Evolutionary conservation across 2,797 vertebrate species (phyloP).

Genomic region (Sarcoramphus papa): DNA sequence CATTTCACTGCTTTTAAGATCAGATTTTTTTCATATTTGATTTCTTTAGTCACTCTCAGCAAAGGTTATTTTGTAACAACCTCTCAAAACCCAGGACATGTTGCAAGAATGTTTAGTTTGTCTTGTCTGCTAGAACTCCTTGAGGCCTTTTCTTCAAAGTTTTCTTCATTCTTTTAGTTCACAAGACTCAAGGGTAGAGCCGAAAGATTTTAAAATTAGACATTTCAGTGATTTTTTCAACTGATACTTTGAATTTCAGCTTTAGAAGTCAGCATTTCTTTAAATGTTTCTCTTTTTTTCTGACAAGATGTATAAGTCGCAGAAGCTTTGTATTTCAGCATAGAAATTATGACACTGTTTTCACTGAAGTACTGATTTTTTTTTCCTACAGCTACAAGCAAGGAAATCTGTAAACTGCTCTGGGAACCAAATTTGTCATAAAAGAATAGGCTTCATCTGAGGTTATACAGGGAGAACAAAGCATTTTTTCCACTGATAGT

Average conservation of each 20-base stretch:
- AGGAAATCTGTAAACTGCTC: background rate
- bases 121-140: slow-evolving; percentile 17
- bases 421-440: background rate
- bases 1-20: background rate
- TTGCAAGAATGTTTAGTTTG: slow-evolving; percentile 2
- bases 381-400: background rate
- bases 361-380: background rate
- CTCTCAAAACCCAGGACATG: background rate
- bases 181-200: background rate
- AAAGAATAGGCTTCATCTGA: background rate
- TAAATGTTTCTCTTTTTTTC: background rate
- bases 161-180: background rate
- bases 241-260: background rate
- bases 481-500: background rate
- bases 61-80: background rate
- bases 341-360: slow-evolving; percentile 1
- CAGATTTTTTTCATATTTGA: background rate
- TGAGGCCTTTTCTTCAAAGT: background rate
- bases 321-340: slow-evolving; percentile 20
- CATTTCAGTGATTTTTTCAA: background rate
- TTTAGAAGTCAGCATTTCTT: background rate
- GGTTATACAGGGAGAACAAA: background rate
- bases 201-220: slow-evolving; percentile 3
- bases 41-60: background rate
- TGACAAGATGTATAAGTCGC: background rate